Conservation (phyloP, 2,888 invertebrate species). For the Drosophila buzzatii region DNA sequence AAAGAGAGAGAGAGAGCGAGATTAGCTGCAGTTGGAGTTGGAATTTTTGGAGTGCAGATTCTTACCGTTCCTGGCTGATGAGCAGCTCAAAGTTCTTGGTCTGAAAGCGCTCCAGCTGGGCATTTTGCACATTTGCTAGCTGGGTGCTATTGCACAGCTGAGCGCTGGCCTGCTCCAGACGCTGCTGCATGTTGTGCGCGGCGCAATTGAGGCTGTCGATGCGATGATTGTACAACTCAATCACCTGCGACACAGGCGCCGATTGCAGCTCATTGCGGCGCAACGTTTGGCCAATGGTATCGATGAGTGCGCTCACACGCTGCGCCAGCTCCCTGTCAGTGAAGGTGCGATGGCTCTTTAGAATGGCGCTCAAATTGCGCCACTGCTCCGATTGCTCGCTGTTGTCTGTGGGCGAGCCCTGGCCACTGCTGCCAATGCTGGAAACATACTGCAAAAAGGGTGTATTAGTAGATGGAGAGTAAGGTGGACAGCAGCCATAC, state of each 20-base stretch:
- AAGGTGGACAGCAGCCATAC: slow-evolving; percentile 45
- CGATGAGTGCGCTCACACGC: slow-evolving; percentile 80
- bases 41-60: not conserved
- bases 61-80: slow-evolving; percentile 82
- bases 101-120: slow-evolving; percentile 82
- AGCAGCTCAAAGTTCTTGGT: slow-evolving; percentile 84
- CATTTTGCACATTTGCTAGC: slow-evolving; percentile 80
- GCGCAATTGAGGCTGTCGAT: slow-evolving; percentile 78
- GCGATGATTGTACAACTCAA: slow-evolving; percentile 84
- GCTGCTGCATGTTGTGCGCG: slow-evolving; percentile 74
- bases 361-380: slow-evolving; percentile 82
- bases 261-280: slow-evolving; percentile 80
- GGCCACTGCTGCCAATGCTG: slow-evolving; percentile 35
- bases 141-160: slow-evolving; percentile 81
- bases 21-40: not conserved
- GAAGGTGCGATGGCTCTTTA: slow-evolving; percentile 80
- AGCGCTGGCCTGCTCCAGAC: slow-evolving; percentile 80
- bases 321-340: slow-evolving; percentile 82
- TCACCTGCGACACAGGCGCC: slow-evolving; percentile 83
- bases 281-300: slow-evolving; percentile 74
- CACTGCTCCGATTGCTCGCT: slow-evolving; percentile 70
- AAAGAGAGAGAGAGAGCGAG: not conserved
- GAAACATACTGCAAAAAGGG: slow-evolving; percentile 68
- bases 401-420: slow-evolving; percentile 11
- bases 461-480: no score